These are phyloP conservation scores for Micromys minutus DNA, from an alignment of 2,113 vertebrate genomes.

Conservation along the genomic window DNA sequence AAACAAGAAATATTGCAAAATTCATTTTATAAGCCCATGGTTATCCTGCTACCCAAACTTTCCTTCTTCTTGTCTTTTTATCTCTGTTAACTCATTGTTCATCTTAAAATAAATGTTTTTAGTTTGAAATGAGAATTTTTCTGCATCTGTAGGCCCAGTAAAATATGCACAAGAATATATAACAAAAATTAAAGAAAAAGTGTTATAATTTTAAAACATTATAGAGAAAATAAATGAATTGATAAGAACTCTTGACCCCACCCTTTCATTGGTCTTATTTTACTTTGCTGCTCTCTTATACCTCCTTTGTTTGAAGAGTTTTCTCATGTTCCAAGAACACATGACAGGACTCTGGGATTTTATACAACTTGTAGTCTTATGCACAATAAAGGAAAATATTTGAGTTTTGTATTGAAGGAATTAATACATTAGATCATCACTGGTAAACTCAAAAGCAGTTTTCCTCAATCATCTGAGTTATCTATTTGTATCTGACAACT, in stretches of 20 bases:
- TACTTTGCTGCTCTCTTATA: not conserved
- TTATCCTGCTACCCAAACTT: not conserved
- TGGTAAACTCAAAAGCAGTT: not conserved
- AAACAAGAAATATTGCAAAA: not conserved
- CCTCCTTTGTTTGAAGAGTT: not conserved
- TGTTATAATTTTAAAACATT: not conserved
- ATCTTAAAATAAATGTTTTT: not conserved
- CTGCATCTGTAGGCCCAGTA: not conserved
- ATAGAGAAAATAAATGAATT: not conserved
- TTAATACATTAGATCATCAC: not conserved
- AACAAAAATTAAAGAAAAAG: not conserved
- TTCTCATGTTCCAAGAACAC: not conserved
- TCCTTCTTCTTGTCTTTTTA: not conserved
- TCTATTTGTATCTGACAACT: not conserved
- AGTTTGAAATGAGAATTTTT: not conserved
- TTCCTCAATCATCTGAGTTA: not conserved
- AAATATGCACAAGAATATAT: not conserved
- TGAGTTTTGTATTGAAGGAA: not conserved
- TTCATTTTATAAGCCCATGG: not conserved
- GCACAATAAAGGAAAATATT: not conserved
- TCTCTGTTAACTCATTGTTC: too few species aligned
- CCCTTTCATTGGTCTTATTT: not conserved
- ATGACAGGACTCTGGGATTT: not conserved
- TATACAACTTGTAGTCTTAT: not conserved
- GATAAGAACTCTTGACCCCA: rapidly evolving